These are phyloP conservation scores for Allobates femoralis DNA, from an alignment of 2,797 vertebrate genomes.

Conservation along the genomic window DNA sequence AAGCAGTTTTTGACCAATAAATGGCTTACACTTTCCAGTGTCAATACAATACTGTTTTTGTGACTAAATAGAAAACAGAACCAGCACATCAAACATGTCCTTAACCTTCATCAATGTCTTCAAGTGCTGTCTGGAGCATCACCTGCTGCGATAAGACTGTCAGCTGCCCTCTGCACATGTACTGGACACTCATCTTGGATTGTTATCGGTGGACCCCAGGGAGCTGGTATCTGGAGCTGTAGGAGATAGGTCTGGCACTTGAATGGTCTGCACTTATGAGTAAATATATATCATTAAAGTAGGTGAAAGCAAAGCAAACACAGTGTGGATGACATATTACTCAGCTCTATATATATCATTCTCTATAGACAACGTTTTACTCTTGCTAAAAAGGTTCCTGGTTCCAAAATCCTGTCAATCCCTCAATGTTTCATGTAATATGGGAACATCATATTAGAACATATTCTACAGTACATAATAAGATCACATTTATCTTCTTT, in stretches of 20 bases:
- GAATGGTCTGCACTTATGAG: neutral
- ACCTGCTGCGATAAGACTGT: conserved; percentile 20
- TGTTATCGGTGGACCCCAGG: neutral
- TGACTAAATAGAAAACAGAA: conserved; percentile 4
- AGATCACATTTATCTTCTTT: too few species aligned
- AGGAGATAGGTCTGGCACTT: neutral
- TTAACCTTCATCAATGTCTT: neutral
- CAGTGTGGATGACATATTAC: neutral
- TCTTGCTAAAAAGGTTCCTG: neutral
- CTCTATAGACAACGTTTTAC: neutral
- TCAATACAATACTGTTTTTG: neutral
- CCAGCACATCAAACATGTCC: neutral
- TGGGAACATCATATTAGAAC: too few species aligned
- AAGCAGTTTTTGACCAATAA: neutral
- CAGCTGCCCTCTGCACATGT: neutral
- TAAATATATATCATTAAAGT: neutral
- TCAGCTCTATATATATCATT: neutral
- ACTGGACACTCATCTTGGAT: conserved; percentile 1
- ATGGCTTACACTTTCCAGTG: neutral
- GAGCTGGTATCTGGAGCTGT: neutral
- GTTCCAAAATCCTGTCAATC: neutral
- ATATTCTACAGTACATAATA: too few species aligned
- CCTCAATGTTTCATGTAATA: too few species aligned
- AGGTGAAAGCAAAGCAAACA: neutral
- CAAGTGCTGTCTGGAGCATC: neutral